Conservation (phyloP, 2,888 invertebrate species). For the Dryobotodes eremita region DNA sequence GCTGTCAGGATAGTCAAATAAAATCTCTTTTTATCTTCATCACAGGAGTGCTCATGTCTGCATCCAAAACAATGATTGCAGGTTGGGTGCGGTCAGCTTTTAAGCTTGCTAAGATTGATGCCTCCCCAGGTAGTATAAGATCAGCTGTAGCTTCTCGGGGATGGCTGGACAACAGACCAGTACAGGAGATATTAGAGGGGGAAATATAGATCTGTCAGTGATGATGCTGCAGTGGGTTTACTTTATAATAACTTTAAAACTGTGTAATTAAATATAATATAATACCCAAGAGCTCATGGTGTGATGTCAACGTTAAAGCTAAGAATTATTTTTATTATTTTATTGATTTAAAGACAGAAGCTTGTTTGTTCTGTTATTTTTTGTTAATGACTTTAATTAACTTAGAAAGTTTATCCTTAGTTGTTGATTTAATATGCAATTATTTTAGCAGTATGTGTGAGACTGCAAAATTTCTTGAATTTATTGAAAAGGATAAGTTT, state of each 20-base stretch:
- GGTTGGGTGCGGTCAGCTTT: conserved; percentile 6
- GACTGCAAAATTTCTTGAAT: no score
- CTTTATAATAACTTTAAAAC: background rate
- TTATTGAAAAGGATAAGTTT: no score
- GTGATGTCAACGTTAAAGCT: no score
- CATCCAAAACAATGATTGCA: background rate
- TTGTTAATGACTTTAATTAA: no score
- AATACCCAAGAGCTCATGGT: no score
- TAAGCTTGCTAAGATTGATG: background rate
- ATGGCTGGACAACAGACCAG: background rate
- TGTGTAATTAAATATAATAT: background rate
- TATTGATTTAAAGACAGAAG: no score
- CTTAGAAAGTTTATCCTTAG: no score
- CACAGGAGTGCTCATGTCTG: background rate
- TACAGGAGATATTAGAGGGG: background rate
- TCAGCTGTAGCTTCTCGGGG: background rate
- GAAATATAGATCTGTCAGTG: conserved; percentile 1
- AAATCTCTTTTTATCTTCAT: conserved; percentile 2
- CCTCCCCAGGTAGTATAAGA: background rate
- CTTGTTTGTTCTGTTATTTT: no score
- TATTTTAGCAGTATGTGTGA: no score
- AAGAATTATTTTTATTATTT: no score
- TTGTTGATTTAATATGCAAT: no score
- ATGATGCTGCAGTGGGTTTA: background rate
- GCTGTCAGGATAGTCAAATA: background rate